These are phyloP conservation scores for Lerista edwardsae DNA, from an alignment of 2,797 vertebrate species.

Conservation along the genomic window DNA sequence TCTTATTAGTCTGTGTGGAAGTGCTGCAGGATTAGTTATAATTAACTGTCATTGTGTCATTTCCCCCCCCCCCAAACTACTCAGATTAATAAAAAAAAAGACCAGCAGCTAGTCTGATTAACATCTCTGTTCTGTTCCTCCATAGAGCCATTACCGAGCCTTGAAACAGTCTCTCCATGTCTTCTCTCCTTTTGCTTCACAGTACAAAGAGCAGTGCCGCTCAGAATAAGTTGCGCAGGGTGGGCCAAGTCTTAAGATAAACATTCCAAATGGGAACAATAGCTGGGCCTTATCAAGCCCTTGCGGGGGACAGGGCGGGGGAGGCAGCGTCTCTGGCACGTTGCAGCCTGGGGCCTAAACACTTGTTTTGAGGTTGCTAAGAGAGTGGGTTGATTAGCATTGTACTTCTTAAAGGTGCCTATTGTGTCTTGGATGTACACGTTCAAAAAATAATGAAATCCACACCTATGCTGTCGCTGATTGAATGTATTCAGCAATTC, in stretches of 20 bases:
- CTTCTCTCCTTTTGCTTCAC: conserved; percentile 11
- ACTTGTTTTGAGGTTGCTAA: conserved; percentile 7
- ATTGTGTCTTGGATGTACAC: conserved; percentile 37
- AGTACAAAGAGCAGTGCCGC: conserved; percentile 19
- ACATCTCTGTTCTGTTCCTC: conserved; percentile 46
- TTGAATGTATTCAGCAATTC: conserved; percentile 29
- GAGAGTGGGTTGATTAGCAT: conserved; percentile 61
- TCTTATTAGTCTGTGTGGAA: conserved; percentile 56
- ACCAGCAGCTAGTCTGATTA: conserved; percentile 37
- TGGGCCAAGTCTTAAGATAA: conserved; percentile 44
- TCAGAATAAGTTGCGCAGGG: conserved; percentile 27
- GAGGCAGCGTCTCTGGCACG: neutral
- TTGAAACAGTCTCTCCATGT: neutral
- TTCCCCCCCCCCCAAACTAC: conserved; percentile 36
- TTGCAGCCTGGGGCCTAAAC: conserved; percentile 47
- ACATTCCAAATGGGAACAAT: conserved; percentile 58
- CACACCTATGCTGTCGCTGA: conserved; percentile 46
- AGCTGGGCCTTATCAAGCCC: conserved; percentile 36
- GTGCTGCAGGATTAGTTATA: conserved; percentile 65
- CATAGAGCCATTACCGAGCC: conserved; percentile 31
- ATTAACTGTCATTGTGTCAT: conserved; percentile 66
- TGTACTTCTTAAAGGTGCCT: conserved; percentile 44
- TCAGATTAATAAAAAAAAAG: conserved; percentile 11
- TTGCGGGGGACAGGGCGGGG: neutral
- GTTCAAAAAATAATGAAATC: conserved; percentile 58